These are phyloP conservation scores for Cryptotermes secundus DNA, from an alignment of 1,140 invertebrate species.

Conservation along the genomic window DNA sequence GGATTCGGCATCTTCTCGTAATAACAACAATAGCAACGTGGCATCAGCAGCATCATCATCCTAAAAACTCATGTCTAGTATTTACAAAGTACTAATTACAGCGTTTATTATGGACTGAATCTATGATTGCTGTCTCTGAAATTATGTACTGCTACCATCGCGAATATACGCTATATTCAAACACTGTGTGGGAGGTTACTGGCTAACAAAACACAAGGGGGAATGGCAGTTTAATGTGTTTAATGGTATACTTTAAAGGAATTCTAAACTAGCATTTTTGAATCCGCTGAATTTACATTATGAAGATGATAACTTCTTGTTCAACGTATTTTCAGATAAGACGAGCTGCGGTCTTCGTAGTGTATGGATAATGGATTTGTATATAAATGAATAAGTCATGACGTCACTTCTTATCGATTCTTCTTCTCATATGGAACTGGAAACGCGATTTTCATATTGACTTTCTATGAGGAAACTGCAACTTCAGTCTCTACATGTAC, in stretches of 20 bases:
- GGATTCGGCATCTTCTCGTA: neutral
- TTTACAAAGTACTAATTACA: conserved; percentile 20
- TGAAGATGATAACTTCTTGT: neutral
- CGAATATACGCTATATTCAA: neutral
- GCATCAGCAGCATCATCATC: neutral
- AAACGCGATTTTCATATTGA: too few species aligned
- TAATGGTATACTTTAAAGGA: neutral
- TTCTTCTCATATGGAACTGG: too few species aligned
- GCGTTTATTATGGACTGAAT: conserved; percentile 12
- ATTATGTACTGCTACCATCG: neutral
- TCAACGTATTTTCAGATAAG: neutral
- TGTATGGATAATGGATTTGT: neutral
- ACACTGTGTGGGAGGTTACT: neutral
- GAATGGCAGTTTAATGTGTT: neutral
- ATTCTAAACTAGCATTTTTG: neutral
- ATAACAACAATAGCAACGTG: neutral
- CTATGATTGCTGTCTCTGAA: conserved; percentile 1
- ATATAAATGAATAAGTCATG: conserved; percentile 15
- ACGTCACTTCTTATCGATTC: neutral
- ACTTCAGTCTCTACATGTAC: too few species aligned
- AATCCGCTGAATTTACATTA: neutral
- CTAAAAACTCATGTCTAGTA: neutral
- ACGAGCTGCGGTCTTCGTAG: neutral
- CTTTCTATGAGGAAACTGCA: too few species aligned
- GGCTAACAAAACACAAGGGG: too few species aligned